Evolutionary conservation across 1,140 invertebrate species (phyloP).

Genomic region (Aphidius ervi): DNA sequence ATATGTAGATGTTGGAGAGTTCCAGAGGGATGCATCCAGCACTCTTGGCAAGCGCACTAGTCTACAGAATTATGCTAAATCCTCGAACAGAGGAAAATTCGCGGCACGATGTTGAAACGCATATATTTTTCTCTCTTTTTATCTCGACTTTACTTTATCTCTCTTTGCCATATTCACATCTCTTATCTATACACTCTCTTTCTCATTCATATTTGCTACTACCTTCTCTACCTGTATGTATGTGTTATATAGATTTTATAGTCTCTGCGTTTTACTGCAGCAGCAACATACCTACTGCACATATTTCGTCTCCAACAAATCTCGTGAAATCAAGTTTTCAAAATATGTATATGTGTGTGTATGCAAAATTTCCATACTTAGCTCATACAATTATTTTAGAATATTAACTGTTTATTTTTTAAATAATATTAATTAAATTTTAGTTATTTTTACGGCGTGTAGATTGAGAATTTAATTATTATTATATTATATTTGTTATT

Average conservation of each 20-base stretch:
- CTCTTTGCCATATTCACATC: not conserved
- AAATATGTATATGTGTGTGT: no score
- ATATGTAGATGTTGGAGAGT: no score
- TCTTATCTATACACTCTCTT: not conserved
- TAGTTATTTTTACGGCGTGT: no score
- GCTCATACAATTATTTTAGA: no score
- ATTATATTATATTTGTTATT: not conserved
- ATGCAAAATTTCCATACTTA: no score
- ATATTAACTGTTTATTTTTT: no score
- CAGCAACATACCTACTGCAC: slow-evolving; percentile 7
- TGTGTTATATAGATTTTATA: no score
- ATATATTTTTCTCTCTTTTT: not conserved
- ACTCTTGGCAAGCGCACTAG: slow-evolving; percentile 25
- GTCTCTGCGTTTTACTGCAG: not conserved
- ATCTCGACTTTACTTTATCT: not conserved
- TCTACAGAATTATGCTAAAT: slow-evolving; percentile 39
- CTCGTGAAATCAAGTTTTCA: slow-evolving; percentile 11
- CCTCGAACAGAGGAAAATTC: slow-evolving; percentile 35
- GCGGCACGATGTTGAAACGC: slow-evolving; percentile 28
- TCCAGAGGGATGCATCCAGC: slow-evolving; percentile 23
- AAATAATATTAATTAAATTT: no score
- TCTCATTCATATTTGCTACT: not conserved
- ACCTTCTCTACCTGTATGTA: not conserved
- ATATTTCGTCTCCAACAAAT: slow-evolving; percentile 1
- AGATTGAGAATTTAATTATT: not conserved